Base-by-base conservation (phyloP, 2,888 invertebrate species). In the Hyposoter didymator region DNA sequence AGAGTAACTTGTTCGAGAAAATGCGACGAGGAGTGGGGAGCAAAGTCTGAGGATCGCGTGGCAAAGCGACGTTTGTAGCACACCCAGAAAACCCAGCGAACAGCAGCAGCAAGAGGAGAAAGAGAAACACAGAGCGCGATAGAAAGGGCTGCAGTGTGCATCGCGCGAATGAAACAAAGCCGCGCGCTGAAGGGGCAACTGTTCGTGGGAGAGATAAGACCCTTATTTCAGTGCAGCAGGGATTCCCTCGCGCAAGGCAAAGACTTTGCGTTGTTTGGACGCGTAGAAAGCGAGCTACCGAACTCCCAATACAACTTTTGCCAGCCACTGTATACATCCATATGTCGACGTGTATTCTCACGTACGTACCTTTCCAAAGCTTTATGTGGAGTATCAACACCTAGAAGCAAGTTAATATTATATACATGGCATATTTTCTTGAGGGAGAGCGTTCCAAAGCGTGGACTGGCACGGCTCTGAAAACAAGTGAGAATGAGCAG, bases 1-100 rank as follows among this genome's bases (percentile, higher is more conserved):
- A 62, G 35, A 35, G 35, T 47, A 49, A n/a, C 32, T 49, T 47
- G 45, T 8, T 62, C 66, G 45, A 67, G 73, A 66, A 78, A 83
- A 73, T 73, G 52, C 45, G 39, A 28, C 45, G 32, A 12, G 45
- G 52, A 67, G 45, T 67, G 22, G 64, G 87, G 86, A 73, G 87
- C 83, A 84, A 85, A 79, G 84, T 14, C 5, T 35, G 78, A 87
- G 89, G 87, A 88, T 91, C 90, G 91, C 91, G 91, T 91, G 91
- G 91, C 86, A 89, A 89, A 88, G 85, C 81, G 81, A 89, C 91
- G 91, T 91, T 91, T 89, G 87, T 88, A 88, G 74, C 70, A 43
- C 45, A 19, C 43, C 22, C 43, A 67, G 45, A 47, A 22, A 22
- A 78, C 17, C 14, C 7, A 45, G n/a, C 55, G 45, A 32, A n/a